Conservation (phyloP, 2,797 vertebrate species). For the Remorina albescens region DNA sequence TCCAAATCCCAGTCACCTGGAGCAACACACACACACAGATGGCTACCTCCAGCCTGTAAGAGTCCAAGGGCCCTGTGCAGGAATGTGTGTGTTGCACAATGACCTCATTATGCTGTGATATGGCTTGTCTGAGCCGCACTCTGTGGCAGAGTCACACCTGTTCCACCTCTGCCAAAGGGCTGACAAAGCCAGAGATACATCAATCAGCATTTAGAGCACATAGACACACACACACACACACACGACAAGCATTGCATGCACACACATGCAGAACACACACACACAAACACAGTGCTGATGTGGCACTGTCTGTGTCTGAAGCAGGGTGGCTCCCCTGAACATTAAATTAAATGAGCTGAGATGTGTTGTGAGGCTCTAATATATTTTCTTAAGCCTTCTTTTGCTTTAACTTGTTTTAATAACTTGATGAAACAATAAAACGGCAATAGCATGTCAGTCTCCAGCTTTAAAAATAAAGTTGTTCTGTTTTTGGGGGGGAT, state of each 20-base stretch:
- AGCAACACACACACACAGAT: slow-evolving; percentile 65
- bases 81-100: slow-evolving; percentile 87
- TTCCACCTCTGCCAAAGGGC: slow-evolving; percentile 87
- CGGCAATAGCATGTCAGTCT: slow-evolving; percentile 1
- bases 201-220: slow-evolving; percentile 82
- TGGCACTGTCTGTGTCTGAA: slow-evolving; percentile 65
- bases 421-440: slow-evolving; percentile 8
- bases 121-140: slow-evolving; percentile 83
- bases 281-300: slow-evolving; percentile 63
- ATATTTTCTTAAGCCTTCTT: slow-evolving; percentile 36
- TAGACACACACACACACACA: slow-evolving; percentile 44
- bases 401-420: slow-evolving; percentile 52
- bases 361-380: slow-evolving; percentile 28
- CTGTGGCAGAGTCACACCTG: slow-evolving; percentile 90
- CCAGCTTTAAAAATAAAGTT: neutral
- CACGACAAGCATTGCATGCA: slow-evolving; percentile 50
- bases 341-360: slow-evolving; percentile 41
- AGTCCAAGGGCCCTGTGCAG: slow-evolving; percentile 82
- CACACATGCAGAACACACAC: slow-evolving; percentile 57
- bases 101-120: slow-evolving; percentile 86
- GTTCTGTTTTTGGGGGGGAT: too few relatives aligned
- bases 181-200: slow-evolving; percentile 84
- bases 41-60: slow-evolving; percentile 82
- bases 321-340: slow-evolving; percentile 63
- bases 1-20: slow-evolving; percentile 82